Conservation (phyloP, 2,113 vertebrate genomes). For the Corythornis madagascariensis region DNA sequence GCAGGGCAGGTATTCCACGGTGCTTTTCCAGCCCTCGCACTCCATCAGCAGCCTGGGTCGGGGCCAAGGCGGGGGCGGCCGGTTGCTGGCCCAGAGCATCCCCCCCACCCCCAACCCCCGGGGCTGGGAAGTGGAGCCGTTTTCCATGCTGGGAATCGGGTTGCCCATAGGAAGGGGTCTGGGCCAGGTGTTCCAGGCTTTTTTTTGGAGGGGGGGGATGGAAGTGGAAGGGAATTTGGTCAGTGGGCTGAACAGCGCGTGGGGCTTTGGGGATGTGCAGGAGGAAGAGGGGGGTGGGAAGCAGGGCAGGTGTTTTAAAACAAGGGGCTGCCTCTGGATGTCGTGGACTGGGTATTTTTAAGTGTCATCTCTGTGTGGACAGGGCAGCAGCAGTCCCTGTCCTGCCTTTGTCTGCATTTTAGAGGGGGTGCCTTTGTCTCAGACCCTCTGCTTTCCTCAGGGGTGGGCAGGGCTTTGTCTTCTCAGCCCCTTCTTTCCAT, state of each 20-base stretch:
- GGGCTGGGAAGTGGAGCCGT: neutral
- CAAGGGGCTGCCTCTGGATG: rapidly evolving
- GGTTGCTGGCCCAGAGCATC: rapidly evolving
- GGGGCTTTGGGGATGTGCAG: neutral
- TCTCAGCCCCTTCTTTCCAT: neutral
- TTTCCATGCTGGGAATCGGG: neutral
- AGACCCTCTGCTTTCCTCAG: neutral
- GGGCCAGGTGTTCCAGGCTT: neutral
- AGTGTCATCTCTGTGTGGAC: rapidly evolving
- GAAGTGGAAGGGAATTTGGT: neutral
- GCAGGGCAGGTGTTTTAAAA: neutral
- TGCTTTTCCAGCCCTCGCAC: neutral
- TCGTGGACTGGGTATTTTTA: rapidly evolving
- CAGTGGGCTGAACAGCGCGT: rapidly evolving
- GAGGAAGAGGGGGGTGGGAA: neutral
- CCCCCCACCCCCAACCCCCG: rapidly evolving
- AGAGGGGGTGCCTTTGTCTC: neutral
- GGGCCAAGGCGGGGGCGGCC: neutral
- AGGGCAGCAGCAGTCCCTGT: too few species aligned
- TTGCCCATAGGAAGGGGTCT: neutral
- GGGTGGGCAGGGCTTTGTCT: neutral
- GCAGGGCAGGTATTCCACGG: neutral
- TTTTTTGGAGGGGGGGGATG: neutral
- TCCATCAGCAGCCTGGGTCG: neutral
- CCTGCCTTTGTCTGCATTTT: rapidly evolving